Conservation (phyloP, 2,888 invertebrate genomes). For the Troides helena region DNA sequence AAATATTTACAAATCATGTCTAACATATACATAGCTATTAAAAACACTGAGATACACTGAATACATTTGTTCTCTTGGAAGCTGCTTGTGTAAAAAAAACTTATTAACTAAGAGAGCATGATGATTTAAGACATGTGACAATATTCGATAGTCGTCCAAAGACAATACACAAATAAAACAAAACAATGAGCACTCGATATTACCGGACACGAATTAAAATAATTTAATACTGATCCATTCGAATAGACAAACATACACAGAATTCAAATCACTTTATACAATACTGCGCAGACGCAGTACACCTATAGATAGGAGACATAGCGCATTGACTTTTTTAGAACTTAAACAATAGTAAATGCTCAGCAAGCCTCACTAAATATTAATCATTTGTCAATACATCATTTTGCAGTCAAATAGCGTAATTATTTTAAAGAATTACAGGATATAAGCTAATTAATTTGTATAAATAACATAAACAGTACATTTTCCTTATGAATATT, state of each 20-base stretch:
- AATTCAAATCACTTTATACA: slow-evolving; percentile 44
- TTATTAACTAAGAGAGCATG: slow-evolving; percentile 27
- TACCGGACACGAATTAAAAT: slow-evolving; percentile 37
- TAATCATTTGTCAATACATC: slow-evolving; percentile 52
- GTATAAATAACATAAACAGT: slow-evolving; percentile 31
- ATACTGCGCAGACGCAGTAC: slow-evolving; percentile 48
- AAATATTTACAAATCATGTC: slow-evolving; percentile 22
- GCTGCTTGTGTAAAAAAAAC: slow-evolving; percentile 10
- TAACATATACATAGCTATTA: slow-evolving; percentile 13
- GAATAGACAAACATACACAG: slow-evolving; percentile 41
- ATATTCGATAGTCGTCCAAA: slow-evolving; percentile 28
- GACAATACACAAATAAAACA: slow-evolving; percentile 28
- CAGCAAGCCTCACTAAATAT: slow-evolving; percentile 66
- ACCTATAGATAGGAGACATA: slow-evolving; percentile 38
- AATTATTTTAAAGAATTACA: slow-evolving; percentile 14
- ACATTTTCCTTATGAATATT: neutral
- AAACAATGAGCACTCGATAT: slow-evolving; percentile 29
- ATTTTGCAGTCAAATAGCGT: slow-evolving; percentile 39
- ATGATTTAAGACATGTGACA: slow-evolving; percentile 22
- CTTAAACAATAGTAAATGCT: slow-evolving; percentile 73
- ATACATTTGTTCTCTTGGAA: slow-evolving; percentile 20
- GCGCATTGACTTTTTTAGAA: slow-evolving; percentile 50
- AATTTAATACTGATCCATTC: slow-evolving; percentile 50
- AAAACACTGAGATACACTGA: slow-evolving; percentile 22
- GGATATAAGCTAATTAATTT: neutral